Percentiles rank a stretch among this genome's conserved stretches.
phyloP scores from a whole-genome alignment of 2,888 invertebrate genomes.

The Stenodera caucasica region DNA sequence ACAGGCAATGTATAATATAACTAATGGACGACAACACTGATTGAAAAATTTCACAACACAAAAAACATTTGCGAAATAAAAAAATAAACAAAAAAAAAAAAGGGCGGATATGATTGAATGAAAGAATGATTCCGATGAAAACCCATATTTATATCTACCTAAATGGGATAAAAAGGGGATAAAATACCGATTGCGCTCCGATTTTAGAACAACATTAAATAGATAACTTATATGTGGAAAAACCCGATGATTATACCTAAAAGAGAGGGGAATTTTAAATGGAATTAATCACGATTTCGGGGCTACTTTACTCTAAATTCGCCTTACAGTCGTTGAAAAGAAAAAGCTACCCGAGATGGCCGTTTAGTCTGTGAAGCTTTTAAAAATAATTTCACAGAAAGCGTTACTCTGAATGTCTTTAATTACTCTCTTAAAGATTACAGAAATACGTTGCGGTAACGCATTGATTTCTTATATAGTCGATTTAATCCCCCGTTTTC shows the following conservation, averaged over 20 bases:
- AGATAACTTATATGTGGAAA: neutral
- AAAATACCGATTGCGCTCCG: neutral
- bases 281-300: no score
- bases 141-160: no score
- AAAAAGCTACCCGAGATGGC: neutral
- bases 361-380: neutral
- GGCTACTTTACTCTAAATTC: no score
- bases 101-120: conserved; percentile 52
- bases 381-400: neutral
- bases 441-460: neutral
- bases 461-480: conserved; percentile 1
- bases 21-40: conserved; percentile 57
- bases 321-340: no score
- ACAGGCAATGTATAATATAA: conserved; percentile 54
- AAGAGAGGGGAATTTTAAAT: neutral
- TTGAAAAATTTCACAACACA: conserved; percentile 54
- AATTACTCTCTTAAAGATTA: neutral
- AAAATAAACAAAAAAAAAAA: conserved; percentile 21
- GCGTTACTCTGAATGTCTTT: neutral
- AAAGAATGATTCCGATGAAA: conserved; percentile 26
- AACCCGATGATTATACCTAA: neutral
- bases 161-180: neutral
- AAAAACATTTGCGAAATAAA: conserved; percentile 40
- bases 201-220: neutral
- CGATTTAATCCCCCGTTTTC: neutral